A percentile compares a stretch with the other conserved stretches of the same genome.
These are phyloP conservation scores for Stegana nigrithorax DNA, from an alignment of 2,888 invertebrate genomes.

Conservation along the genomic window DNA sequence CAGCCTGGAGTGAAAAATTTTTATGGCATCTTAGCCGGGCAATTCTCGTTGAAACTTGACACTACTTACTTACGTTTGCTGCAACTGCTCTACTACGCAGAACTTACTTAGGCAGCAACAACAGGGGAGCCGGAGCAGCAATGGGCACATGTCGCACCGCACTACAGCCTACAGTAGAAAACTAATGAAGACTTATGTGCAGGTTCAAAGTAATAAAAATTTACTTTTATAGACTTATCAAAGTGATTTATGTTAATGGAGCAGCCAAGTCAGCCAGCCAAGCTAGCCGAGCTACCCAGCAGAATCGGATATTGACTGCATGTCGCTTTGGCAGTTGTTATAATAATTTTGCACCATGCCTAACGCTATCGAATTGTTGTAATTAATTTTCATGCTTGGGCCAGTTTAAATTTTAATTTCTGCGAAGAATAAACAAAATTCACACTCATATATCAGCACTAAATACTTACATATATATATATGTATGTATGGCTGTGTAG, in stretches of 20 bases:
- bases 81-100: too few relatives aligned
- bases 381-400: constrained; percentile 13
- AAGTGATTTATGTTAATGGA: constrained; percentile 33
- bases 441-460: neutral
- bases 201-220: constrained; percentile 29
- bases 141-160: too few relatives aligned
- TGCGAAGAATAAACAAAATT: constrained; percentile 1
- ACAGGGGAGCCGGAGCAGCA: too few relatives aligned
- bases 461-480: neutral
- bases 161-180: too few relatives aligned
- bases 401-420: constrained; percentile 13
- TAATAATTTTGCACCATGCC: neutral
- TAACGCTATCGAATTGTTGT: neutral
- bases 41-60: too few relatives aligned
- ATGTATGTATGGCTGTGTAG: neutral
- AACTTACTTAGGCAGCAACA: too few relatives aligned
- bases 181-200: constrained; percentile 28
- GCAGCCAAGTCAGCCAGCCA: neutral
- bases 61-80: too few relatives aligned
- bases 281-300: neutral
- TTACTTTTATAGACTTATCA: constrained; percentile 32
- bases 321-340: neutral
- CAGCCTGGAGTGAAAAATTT: constrained; percentile 18
- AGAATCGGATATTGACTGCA: constrained; percentile 16
- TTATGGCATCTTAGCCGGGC: constrained; percentile 8